phyloP scores from a whole-genome alignment of 2,797 vertebrate species.

The Iguana delicatissima region DNA sequence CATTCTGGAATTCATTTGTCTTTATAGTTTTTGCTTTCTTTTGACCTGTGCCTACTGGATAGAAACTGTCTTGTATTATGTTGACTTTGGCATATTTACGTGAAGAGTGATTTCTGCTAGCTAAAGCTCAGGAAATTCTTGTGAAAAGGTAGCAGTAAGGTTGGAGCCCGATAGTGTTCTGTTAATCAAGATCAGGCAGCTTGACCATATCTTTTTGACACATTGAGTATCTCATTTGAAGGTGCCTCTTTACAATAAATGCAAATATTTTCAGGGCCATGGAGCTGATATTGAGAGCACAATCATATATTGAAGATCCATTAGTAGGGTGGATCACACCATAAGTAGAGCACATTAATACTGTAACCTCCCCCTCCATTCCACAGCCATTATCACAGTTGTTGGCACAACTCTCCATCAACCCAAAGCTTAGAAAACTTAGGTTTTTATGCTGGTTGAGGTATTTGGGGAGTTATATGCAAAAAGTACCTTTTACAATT shows the following conservation, averaged over 20 bases:
- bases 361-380: no score
- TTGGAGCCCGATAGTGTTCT: neutral
- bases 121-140: no score
- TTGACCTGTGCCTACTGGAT: neutral
- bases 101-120: neutral
- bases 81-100: neutral
- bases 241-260: no score
- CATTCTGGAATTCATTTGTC: neutral
- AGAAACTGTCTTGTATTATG: neutral
- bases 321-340: no score
- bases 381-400: no score
- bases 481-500: no score
- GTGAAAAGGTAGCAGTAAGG: neutral
- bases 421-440: no score
- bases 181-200: neutral
- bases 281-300: neutral
- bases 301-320: neutral
- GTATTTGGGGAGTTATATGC: no score
- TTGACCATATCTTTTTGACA: slow-evolving; percentile 1
- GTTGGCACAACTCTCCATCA: no score
- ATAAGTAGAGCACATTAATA: no score
- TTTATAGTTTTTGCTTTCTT: neutral
- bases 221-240: neutral
- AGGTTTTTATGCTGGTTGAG: no score
- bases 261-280: neutral